Evolutionary conservation across 2,113 vertebrate genomes (phyloP).

Genomic region (Notechis scutatus): DNA sequence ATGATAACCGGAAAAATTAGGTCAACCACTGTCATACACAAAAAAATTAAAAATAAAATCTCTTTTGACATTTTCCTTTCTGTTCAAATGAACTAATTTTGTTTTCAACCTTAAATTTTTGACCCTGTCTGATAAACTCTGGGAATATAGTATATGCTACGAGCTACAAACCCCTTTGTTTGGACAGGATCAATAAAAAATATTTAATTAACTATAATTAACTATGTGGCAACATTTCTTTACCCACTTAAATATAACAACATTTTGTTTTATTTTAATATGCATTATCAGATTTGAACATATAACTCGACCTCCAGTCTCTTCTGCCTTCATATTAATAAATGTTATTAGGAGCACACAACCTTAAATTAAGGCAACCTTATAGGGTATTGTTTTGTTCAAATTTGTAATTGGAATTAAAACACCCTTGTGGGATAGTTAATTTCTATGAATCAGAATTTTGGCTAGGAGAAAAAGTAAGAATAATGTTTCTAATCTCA

Average conservation of each 20-base stretch:
- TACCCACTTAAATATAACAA: background rate
- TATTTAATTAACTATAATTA: background rate
- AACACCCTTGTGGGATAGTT: background rate
- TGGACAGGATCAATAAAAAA: background rate
- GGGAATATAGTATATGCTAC: background rate
- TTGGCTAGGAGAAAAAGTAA: background rate
- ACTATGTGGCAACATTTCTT: background rate
- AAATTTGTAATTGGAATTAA: background rate
- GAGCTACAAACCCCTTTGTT: background rate
- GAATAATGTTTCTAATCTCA: background rate
- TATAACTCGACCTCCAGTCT: no score
- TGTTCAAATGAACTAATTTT: background rate
- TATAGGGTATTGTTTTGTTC: background rate
- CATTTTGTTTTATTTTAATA: background rate
- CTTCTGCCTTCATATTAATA: background rate
- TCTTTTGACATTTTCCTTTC: background rate
- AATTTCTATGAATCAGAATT: background rate
- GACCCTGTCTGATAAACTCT: background rate
- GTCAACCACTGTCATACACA: background rate
- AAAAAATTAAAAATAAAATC: background rate
- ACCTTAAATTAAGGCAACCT: background rate
- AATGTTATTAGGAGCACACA: background rate
- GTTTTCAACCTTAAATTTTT: background rate
- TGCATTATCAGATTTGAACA: background rate
- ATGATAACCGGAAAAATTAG: slow-evolving; percentile 20